Base-by-base conservation (phyloP, 2,797 vertebrate genomes). In the Sebastes diaconus region DNA sequence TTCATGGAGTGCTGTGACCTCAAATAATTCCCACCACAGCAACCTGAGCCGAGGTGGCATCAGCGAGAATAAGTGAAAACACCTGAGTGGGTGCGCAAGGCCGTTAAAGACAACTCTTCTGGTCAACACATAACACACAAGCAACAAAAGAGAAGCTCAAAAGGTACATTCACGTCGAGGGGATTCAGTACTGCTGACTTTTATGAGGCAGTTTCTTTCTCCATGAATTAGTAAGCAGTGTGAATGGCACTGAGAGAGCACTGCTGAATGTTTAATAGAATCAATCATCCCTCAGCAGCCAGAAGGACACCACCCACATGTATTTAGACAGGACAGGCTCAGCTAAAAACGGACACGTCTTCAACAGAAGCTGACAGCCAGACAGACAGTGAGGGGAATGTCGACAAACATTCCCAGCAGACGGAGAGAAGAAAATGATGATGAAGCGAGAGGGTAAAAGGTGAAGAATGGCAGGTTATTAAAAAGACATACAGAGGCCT, bases 181-280 rank as follows among this genome's bases (percentile, higher is more conserved):
- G 67, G 63, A 55, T 61, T 32, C 27, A 64, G 34, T 13, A 18
- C 70, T n/a, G 76, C 72, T 54, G 69, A 76, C 79, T 77, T 80
- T 86, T 69, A 75, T 24, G 63, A 75, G 81, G 39, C 85, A 8
- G 46, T 71, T 83, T 81, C 84, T 69, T 79, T 73, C 73, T 85
- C 80, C 85, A 87, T 90, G 77, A 92, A 92, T 94, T 84, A 89
- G 85, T 89, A 77, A 93, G 77, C 79, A 81, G 84, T 77, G 86
- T 90, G 89, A 90, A 88, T 79, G 85, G 88, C 88, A 68, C 58
- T 4, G 60, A 88, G 80, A 72, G 85, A 83, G 73, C 65, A 3
- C 79, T 85, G 82, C 79, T 92, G 84, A 91, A 93, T 90, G 84
- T 93, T 94, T 92, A 76, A 95, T 91, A 80, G 77, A 77, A 89